Base-by-base conservation (phyloP, 2,797 vertebrate species). In the Cyprinella venusta region DNA sequence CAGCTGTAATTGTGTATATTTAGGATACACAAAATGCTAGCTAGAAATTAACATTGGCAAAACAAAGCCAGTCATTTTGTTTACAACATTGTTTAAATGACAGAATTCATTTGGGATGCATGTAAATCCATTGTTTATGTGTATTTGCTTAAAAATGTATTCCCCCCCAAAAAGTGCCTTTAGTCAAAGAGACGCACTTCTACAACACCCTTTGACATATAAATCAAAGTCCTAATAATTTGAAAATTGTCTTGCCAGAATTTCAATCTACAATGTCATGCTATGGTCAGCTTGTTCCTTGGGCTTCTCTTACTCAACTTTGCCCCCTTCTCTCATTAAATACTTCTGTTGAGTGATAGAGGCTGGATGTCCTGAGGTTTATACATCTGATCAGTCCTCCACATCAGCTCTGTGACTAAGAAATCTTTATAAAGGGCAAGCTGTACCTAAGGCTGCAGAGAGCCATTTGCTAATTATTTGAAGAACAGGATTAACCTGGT, bases 321-420 rank as follows among this genome's bases (percentile, higher is more conserved):
- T 18, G 19, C n/a, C 30, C 33, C 5, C 74, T 59, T 68, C 38
- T 42, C 19, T 82, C 64, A 76, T 61, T 69, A 69, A 68, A 76
- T n/a, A 65, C 33, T 16, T 70, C 16, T n/a, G 52, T 24, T 26
- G 56, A 65, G 42, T 30, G 65, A 80, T 26, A 56, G 38, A 76
- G 26, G 45, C 71, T 19, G 54, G 79, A 80, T 81, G 72, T 84
- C 84, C 80, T 78, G 86, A 76, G 9, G 76, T 87, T 86, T 86
- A 42, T 71, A 82, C 82, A 76, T 79, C 50, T 84, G 79, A 85
- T 76, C 91, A 70, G 61, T 84, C 45, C 82, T 13, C 8, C 68
- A 82, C 70, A 84, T 89, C 77, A 86, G 82, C 77, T 86, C 79
- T 56, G 54, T 85, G 86, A 90, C 87, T 84, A 80, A 84, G 69